A percentile compares a stretch with the other conserved stretches of the same genome.
Evolutionary conservation across 2,113 vertebrate genomes (phyloP).

Genomic region (Odocoileus virginianus): DNA sequence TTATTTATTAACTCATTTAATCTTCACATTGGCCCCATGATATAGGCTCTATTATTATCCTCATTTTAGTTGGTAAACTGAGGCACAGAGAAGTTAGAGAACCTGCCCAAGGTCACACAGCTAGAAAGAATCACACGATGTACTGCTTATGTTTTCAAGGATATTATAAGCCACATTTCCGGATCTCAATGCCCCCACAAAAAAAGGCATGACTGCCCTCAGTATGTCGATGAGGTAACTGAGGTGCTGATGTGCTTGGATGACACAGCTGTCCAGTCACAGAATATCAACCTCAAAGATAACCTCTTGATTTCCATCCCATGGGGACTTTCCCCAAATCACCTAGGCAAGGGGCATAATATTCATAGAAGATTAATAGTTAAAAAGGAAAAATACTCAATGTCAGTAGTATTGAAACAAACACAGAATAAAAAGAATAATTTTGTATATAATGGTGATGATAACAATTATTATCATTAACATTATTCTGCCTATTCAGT

Average conservation of each 20-base stretch:
- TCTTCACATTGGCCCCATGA: background rate
- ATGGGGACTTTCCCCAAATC: background rate
- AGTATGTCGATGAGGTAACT: accelerated
- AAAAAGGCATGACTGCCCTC: background rate
- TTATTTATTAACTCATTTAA: background rate
- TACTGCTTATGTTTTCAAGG: background rate
- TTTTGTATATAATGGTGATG: background rate
- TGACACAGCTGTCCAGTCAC: background rate
- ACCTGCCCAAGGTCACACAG: background rate
- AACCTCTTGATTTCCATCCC: background rate
- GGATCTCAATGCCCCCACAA: background rate
- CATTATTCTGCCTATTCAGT: background rate
- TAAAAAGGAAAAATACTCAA: background rate
- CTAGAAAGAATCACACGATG: background rate
- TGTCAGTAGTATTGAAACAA: background rate
- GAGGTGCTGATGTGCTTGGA: background rate
- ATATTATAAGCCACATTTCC: background rate
- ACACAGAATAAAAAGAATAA: background rate
- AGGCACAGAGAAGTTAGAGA: background rate
- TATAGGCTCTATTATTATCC: background rate
- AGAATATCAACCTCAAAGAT: background rate
- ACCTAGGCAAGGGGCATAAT: background rate
- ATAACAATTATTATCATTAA: background rate
- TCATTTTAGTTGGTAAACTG: background rate
- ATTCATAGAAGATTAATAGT: background rate